Evolutionary conservation across 2,113 vertebrate species (phyloP).

Genomic region (Leuciscus idus): DNA sequence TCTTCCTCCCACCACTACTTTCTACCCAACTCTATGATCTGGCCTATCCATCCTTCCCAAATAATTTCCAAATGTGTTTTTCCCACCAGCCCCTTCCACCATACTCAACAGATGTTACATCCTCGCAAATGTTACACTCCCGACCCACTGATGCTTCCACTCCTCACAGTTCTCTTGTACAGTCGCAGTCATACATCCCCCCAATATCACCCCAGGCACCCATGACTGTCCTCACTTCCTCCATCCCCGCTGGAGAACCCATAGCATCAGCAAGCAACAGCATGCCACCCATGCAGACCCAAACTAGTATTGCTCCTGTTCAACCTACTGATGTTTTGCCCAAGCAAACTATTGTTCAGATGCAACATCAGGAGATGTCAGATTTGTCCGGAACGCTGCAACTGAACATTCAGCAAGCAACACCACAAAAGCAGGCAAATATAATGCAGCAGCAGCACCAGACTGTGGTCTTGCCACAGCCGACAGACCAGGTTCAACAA

Average conservation of each 20-base stretch:
- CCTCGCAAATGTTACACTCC: constrained; percentile 65
- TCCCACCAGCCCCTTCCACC: constrained; percentile 71
- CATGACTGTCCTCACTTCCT: constrained; percentile 66
- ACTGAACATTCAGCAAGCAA: constrained; percentile 62
- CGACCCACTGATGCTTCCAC: constrained; percentile 55
- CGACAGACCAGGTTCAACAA: constrained; percentile 58
- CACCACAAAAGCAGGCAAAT: constrained; percentile 59
- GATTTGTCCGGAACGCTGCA: constrained; percentile 67
- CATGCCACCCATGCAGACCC: constrained; percentile 69
- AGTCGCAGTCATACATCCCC: constrained; percentile 72
- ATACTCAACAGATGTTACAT: constrained; percentile 68
- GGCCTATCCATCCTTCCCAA: constrained; percentile 33
- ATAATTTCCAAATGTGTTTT: constrained; percentile 54
- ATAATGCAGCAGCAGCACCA: constrained; percentile 69
- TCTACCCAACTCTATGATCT: not conserved
- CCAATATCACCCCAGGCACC: constrained; percentile 71
- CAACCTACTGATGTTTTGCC: constrained; percentile 70
- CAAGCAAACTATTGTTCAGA: constrained; percentile 72
- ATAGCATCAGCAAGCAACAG: constrained; percentile 63
- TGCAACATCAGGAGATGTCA: constrained; percentile 69
- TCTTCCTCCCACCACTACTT: constrained; percentile 58
- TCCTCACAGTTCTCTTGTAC: constrained; percentile 64
- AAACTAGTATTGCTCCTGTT: constrained; percentile 68
- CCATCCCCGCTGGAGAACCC: constrained; percentile 71
- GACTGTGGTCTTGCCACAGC: constrained; percentile 63